These are phyloP conservation scores for Elgaria multicarinata DNA, from an alignment of 2,113 vertebrate genomes.

Conservation along the genomic window DNA sequence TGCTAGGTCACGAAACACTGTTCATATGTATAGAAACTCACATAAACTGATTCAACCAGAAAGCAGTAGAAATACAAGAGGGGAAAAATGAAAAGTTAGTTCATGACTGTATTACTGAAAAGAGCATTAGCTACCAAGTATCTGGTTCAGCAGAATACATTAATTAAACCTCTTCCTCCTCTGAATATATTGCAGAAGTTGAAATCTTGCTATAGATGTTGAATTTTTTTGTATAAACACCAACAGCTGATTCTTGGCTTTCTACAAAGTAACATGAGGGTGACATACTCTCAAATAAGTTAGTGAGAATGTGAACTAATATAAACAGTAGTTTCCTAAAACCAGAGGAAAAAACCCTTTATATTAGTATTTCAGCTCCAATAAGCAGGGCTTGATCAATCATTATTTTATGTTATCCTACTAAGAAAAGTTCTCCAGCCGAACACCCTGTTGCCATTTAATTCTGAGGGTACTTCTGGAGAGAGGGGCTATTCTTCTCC, in stretches of 20 bases:
- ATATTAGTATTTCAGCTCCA: neutral
- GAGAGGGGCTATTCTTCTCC: neutral
- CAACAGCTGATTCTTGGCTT: neutral
- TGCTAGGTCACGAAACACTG: slow-evolving; percentile 3
- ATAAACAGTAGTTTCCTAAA: neutral
- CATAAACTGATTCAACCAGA: slow-evolving; percentile 1
- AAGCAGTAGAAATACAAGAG: slow-evolving; percentile 34
- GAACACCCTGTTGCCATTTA: neutral
- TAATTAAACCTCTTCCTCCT: neutral
- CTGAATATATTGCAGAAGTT: neutral
- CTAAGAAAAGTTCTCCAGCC: neutral
- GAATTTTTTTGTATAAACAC: no score
- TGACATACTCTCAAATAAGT: neutral
- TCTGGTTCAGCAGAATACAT: neutral
- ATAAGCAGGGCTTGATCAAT: neutral
- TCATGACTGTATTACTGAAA: neutral
- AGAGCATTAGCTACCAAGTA: neutral
- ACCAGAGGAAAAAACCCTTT: neutral
- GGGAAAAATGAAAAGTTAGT: slow-evolving; percentile 23
- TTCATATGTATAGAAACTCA: slow-evolving; percentile 47
- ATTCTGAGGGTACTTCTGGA: neutral
- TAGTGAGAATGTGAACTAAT: neutral
- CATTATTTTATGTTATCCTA: neutral
- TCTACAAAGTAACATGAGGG: neutral
- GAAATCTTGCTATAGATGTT: neutral